These are phyloP conservation scores for Eudasyphora cyanicolor DNA, from an alignment of 2,888 invertebrate genomes.

Conservation along the genomic window DNA sequence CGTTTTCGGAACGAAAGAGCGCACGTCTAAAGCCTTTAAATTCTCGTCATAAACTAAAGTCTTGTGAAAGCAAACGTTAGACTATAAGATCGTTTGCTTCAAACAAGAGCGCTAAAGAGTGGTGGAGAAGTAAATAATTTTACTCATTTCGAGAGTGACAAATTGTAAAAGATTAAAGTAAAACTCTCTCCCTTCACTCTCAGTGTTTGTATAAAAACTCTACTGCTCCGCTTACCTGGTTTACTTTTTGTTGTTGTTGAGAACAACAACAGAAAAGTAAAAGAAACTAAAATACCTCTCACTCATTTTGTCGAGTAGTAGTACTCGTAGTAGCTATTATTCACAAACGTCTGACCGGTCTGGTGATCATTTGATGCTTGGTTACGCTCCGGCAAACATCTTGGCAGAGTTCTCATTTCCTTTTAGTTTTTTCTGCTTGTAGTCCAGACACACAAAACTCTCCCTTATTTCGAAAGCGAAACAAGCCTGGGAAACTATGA, in stretches of 20 bases:
- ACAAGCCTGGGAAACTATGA: conserved; percentile 46
- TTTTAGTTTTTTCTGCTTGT: too few species aligned
- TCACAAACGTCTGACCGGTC: background rate
- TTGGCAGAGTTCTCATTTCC: background rate
- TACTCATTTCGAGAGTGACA: conserved; percentile 48
- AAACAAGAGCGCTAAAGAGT: background rate
- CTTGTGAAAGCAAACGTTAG: background rate
- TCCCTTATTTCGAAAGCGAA: conserved; percentile 53
- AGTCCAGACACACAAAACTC: conserved; percentile 34
- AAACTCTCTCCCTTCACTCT: background rate
- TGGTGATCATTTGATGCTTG: conserved; percentile 75
- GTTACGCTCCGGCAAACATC: conserved; percentile 71
- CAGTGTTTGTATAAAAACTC: background rate
- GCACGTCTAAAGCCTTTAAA: conserved; percentile 28
- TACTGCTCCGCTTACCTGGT: conserved; percentile 18
- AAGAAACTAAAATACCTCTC: conserved; percentile 1
- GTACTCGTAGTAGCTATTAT: too few species aligned
- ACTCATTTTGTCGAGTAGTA: too few species aligned
- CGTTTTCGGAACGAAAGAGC: background rate
- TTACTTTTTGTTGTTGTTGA: background rate
- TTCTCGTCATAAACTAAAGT: conserved; percentile 59
- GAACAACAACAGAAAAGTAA: too few species aligned
- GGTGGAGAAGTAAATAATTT: conserved; percentile 18
- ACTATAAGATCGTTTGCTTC: conserved; percentile 28
- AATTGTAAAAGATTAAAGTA: conserved; percentile 60